These are phyloP conservation scores for Thomomys bottae DNA, from an alignment of 2,113 vertebrate species.

Conservation along the genomic window DNA sequence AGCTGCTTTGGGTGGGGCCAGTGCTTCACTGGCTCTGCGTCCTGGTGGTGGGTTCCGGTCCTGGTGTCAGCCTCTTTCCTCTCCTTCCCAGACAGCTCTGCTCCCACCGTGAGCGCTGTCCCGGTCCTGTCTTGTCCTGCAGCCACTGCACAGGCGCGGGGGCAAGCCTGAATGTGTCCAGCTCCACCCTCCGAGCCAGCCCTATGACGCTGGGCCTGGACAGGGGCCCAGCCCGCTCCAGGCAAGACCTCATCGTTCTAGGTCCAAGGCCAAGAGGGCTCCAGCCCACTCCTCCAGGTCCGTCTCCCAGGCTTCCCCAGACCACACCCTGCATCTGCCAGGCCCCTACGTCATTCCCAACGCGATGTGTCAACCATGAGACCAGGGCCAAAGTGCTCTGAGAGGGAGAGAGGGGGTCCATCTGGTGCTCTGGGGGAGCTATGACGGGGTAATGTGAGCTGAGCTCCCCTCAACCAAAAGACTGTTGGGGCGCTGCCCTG, in stretches of 20 bases:
- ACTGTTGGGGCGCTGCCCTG: not conserved
- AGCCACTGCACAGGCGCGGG: not conserved
- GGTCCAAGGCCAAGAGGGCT: not conserved
- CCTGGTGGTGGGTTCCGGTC: slow-evolving; percentile 41
- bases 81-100: fast-evolving
- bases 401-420: not conserved
- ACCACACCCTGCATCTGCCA: not conserved
- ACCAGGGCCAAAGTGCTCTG: not conserved
- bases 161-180: not conserved
- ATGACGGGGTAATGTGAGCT: not conserved
- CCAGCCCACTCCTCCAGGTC: not conserved
- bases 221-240: not conserved
- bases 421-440: not conserved
- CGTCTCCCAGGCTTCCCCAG: not conserved
- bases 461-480: not conserved
- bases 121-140: not conserved
- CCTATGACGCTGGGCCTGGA: not conserved
- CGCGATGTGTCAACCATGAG: not conserved
- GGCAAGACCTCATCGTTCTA: not conserved
- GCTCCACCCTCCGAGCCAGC: not conserved
- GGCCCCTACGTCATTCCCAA: not conserved
- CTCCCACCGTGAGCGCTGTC: not conserved
- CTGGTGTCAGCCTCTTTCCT: slow-evolving; percentile 36
- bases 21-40: slow-evolving; percentile 13
- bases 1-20: slow-evolving; percentile 22